Evolutionary conservation across 2,113 vertebrate genomes (phyloP).

Genomic region (Regulus satrapa): DNA sequence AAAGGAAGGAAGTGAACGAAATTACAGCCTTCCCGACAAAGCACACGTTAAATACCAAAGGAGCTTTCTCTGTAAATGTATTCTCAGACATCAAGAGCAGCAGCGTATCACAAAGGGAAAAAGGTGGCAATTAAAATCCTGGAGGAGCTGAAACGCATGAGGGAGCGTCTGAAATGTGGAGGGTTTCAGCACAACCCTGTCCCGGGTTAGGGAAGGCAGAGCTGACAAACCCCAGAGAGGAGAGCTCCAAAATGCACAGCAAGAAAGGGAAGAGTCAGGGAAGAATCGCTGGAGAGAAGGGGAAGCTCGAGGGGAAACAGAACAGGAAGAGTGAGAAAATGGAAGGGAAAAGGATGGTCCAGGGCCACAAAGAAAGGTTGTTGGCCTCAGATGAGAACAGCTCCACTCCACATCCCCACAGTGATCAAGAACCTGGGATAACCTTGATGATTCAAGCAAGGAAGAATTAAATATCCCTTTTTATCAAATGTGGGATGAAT

Average conservation of each 20-base stretch:
- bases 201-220: background rate
- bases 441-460: background rate
- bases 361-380: background rate
- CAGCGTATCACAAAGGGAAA: conserved; percentile 52
- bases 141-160: conserved; percentile 31
- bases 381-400: background rate
- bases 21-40: conserved; percentile 63
- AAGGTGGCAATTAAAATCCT: conserved; percentile 63
- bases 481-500: background rate
- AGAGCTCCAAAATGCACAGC: background rate
- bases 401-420: accelerated
- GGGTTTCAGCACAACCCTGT: background rate
- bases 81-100: conserved; percentile 53
- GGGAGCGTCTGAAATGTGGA: background rate
- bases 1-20: conserved; percentile 54
- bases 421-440: accelerated
- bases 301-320: background rate
- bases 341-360: accelerated
- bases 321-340: background rate
- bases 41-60: conserved; percentile 28
- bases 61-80: conserved; percentile 34
- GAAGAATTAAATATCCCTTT: background rate
- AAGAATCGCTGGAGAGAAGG: background rate
- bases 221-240: background rate
- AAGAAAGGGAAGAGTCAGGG: background rate